phyloP scores from a whole-genome alignment of 2,888 invertebrate species.

The Eledone cirrhosa region DNA sequence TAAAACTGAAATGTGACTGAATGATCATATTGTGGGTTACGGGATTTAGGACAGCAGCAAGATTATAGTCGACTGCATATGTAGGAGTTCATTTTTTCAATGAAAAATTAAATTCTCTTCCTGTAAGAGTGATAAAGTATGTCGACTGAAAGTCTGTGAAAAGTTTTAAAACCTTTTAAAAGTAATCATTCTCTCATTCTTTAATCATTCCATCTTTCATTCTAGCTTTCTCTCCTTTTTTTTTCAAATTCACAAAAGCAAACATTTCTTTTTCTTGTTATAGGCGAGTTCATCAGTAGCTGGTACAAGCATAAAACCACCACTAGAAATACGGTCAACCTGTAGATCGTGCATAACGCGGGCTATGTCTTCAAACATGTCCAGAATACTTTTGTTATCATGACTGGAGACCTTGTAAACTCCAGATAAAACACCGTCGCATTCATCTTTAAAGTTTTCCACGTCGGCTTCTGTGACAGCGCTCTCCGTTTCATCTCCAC shows the following conservation, averaged over 20 bases:
- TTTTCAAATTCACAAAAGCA: background rate
- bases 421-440: conserved; percentile 87
- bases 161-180: no score
- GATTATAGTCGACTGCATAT: no score
- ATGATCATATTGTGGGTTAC: no score
- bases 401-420: conserved; percentile 91
- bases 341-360: conserved; percentile 50
- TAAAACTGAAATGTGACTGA: no score
- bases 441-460: conserved; percentile 85
- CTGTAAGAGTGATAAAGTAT: no score
- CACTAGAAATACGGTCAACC: conserved; percentile 50
- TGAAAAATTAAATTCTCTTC: no score
- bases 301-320: conserved; percentile 40
- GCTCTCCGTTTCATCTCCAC: conserved; percentile 80
- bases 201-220: no score
- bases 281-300: background rate
- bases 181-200: no score
- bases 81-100: no score
- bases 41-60: no score
- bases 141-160: no score
- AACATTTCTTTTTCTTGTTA: conserved; percentile 18
- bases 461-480: conserved; percentile 85
- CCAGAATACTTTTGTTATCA: conserved; percentile 83
- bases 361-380: conserved; percentile 92
- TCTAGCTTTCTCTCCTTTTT: no score